Base-by-base conservation (phyloP, 2,797 vertebrate genomes). In the Discoglossus pictus region DNA sequence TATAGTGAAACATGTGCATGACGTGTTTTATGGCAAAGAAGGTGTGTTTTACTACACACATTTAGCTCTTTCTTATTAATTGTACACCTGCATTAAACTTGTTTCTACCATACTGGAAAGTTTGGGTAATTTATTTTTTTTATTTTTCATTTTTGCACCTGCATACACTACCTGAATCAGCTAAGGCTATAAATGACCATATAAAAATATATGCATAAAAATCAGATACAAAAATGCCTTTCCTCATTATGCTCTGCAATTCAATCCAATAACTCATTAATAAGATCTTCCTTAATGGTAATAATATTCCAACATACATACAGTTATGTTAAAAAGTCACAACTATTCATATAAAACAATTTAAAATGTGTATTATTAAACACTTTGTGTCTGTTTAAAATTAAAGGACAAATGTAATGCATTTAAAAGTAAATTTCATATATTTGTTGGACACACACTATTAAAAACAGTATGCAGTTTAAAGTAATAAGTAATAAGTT, bases 101-200 rank as follows among this genome's bases (percentile, higher is more conserved):
- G 52, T 13, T 38, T 7, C 0, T 61, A 43, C 17, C 51, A 66
- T 3, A 21, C 39, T 61, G 4, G 40, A 72, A 38, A 52, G 58
- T 67, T 58, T 50, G 0, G 0, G 1, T 12, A 4, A 15, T 65
- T 74, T 50, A 35, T 25, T 68, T 27, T 40, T 2, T 47, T 76
- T 74, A 70, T 81, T 83, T n/a, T n/a, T n/a, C 81, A 76, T 61
- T 78, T 74, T 48, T 72, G 74, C 71, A 80, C 72, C 74, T 84
- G 59, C 51, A 56, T 63, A 2, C 24, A 54, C 13, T 53, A 73
- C 34, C 63, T 62, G 55, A 61, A 0, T 0, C 13, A 70, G 16
- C n/a, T 48, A 66, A 13, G 54, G 17, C 2, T 7, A 34, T 27
- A 67, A 62, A 10, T 42, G 7, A 42, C 51, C 9, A 52, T 27